Base-by-base conservation (phyloP, 2,113 vertebrate species). In the Numida meleagris region DNA sequence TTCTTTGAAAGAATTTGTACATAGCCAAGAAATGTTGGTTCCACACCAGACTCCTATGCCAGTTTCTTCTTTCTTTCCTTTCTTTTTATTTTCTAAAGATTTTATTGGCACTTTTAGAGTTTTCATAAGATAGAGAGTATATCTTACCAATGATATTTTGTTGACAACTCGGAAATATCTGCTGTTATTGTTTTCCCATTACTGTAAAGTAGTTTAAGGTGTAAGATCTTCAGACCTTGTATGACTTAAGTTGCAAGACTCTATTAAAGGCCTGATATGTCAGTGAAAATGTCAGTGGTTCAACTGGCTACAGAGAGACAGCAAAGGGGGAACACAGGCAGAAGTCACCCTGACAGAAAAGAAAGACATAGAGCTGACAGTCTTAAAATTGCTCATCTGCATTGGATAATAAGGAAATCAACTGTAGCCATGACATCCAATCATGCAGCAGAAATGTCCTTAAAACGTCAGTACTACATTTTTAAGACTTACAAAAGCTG, bases 1-100 rank as follows among this genome's bases (percentile, higher is more conserved):
- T 94, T 81, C 74, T 95, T 90, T 92, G 80, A 93, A 95, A 96
- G 63, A 95, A 89, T 90, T 55, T 92, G 88, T 88, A 78, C 27
- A 61, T n/a, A 34, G 93, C 82, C 88, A 95, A 95, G 55, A 97
- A 95, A 82, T 46, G 51, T 68, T 82, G 51, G 50, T 59, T 43
- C 34, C 57, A 51, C 63, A 71, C 46, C 73, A 96, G 65, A 66
- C 27, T 89, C 89, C 80, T 89, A 15, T 18, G 81, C 71, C 90
- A 96, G 59, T 33, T 87, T 82, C 92, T 73, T 82, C 80, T 88
- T 76, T 68, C n/a, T 34, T 38, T 81, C 14, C 38, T 77, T 93
- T 62, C n/a, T 74, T 93, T 89, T 57, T 12, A 13, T 83, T 87
- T 88, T 75, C 78, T 77, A 78, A 93, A 93, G 55, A 50, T 66